A percentile compares a stretch with the other conserved stretches of the same genome.
Conservation (phyloP, 2,113 vertebrate genomes). For the Trematocara zebra region DNA sequence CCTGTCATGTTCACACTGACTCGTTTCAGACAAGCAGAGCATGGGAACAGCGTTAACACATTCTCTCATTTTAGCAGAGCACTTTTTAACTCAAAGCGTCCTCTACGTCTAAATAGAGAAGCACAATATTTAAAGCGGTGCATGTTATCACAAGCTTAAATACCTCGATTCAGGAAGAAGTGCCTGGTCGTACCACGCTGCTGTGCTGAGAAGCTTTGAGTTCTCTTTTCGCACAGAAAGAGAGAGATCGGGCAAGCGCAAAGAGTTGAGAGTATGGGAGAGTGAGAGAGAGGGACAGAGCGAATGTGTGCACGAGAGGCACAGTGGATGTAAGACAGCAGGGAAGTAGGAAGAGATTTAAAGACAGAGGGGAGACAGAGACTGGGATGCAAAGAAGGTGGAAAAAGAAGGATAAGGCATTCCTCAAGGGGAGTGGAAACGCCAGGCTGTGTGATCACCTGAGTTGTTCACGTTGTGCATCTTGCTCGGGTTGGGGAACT, state of each 20-base stretch:
- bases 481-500: constrained; percentile 82
- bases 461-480: constrained; percentile 97
- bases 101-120: background rate
- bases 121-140: background rate
- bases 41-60: background rate
- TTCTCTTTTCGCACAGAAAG: constrained; percentile 44
- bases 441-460: constrained; percentile 78
- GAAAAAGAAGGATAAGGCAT: background rate
- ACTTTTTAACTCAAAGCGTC: background rate
- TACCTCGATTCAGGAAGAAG: constrained; percentile 59
- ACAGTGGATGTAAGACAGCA: background rate
- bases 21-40: constrained; percentile 17
- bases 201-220: constrained; percentile 48
- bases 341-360: constrained; percentile 19
- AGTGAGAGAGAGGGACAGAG: background rate
- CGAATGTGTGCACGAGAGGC: constrained; percentile 10
- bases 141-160: constrained; percentile 25
- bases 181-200: constrained; percentile 47
- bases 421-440: constrained; percentile 15
- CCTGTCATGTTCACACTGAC: constrained; percentile 29
- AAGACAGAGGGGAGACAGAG: background rate
- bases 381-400: background rate
- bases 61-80: background rate
- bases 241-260: constrained; percentile 37
- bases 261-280: constrained; percentile 31